A percentile compares a stretch with the other conserved stretches of the same genome.
Evolutionary conservation across 2,797 vertebrate genomes (phyloP).

Genomic region (Neomorphus geoffroyi): DNA sequence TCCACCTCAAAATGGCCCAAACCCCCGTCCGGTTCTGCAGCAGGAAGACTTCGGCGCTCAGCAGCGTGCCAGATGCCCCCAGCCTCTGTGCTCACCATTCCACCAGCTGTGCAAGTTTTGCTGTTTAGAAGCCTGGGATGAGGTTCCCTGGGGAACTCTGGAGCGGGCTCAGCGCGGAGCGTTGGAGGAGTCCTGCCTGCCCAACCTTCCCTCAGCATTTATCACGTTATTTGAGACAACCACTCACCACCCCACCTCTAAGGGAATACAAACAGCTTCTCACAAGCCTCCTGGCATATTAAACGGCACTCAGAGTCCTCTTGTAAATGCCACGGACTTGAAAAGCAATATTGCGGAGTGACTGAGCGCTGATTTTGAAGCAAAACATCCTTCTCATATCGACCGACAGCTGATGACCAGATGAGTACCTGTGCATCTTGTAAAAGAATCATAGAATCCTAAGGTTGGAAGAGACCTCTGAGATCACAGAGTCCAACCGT

Average conservation of each 20-base stretch:
- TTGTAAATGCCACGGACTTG: fast-evolving
- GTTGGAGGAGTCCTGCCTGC: background rate
- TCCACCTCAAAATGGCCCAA: background rate
- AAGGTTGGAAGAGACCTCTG: too few relatives aligned
- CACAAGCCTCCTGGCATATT: fast-evolving
- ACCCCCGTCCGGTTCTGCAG: background rate
- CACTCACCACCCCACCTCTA: background rate
- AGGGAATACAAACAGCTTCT: background rate
- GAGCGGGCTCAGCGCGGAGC: fast-evolving
- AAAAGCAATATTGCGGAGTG: background rate
- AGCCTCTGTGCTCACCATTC: background rate
- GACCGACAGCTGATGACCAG: background rate
- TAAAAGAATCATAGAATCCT: too few relatives aligned
- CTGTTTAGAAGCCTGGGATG: background rate
- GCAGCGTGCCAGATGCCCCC: background rate
- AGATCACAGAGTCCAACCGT: too few relatives aligned
- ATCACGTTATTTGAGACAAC: conserved; percentile 28
- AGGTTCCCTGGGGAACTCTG: background rate
- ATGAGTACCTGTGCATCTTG: background rate
- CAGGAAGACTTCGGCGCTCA: background rate
- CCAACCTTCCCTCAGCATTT: background rate
- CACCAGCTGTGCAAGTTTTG: background rate
- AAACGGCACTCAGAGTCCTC: background rate
- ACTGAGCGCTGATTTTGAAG: background rate
- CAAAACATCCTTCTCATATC: background rate